Base-by-base conservation (phyloP, 2,113 vertebrate species). In the Narcine bancroftii region DNA sequence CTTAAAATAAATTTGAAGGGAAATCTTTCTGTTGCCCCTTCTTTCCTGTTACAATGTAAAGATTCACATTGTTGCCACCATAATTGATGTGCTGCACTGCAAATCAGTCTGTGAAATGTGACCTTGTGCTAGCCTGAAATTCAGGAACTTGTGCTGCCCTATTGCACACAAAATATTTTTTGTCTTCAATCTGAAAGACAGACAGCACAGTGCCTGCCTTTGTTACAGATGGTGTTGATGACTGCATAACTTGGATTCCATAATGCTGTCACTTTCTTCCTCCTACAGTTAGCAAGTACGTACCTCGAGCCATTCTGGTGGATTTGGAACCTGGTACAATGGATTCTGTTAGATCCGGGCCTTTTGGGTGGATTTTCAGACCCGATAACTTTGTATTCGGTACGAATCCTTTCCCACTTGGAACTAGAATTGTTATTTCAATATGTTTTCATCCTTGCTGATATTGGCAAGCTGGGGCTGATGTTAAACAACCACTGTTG, bases 241-340 rank as follows among this genome's bases (percentile, higher is more conserved):
- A 24, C 36, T 89, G 36, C 33, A 63, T 63, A 63, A 29, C 53
- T 63, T 89, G 53, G 56, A 63, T 56, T 11, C 56, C 21, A 39
- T 63, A 69, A 47, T 33, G 71, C 65, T 69, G n/a, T 17, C 29
- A 50, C 72, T 92, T 39, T 75, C 47, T 92, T 92, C 91, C 91
- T 72, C 71, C 71, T 47, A 56, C 92, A 92, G 91, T 7, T 47
- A 73, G 47, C 91, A 89, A 92, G 81, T 93, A 92, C 63, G 93
- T 93, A 36, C 93, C 93, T 10, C 75, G 93, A 63, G 93, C 93
- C 42, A 87, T 93, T 47, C 73, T 93, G 76, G 93, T 93, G 42
- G 93, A 93, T 66, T 69, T 93, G 92, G 92, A 92, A n/a, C 92
- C 92, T 10, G 92, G 92, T 26, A 92, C 92, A 56, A 92, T 92